Evolutionary conservation across 2,797 vertebrate species (phyloP), one percentile per base, ranked within the genome.

Genomic region (Arnoldichthys spilopterus): DNA sequence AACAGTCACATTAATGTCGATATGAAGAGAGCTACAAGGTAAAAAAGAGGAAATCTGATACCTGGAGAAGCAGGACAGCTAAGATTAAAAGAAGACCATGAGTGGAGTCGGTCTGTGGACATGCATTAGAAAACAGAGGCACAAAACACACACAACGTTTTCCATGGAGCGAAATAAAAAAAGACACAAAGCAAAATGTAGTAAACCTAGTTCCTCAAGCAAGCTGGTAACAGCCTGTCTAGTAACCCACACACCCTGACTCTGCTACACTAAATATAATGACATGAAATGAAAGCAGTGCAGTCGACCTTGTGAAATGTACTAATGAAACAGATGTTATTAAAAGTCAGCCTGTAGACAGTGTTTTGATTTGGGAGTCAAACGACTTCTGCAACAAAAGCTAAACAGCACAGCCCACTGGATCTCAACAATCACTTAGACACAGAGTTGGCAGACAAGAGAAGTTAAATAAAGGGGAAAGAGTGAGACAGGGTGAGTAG

Each of bases 41-140:
- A 28, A 40, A 56, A 26, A 76, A 22, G 6, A 64, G 24, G n/a
- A 20, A 49, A 28, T 45, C 30, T 84, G 82, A 82, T 93, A 94
- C 91, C 90, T 94, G 91, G 89, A 90, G 92, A 93, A 77, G 89
- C 47, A 82, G 91, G 85, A 82, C 89, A 93, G 86, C 89, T 91
- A 82, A 93, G 78, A 84, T 86, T 90, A 80, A 93, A 93, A 91
- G 93, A 92, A 0, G 92, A 94, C 91, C 90, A 93, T 76, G 93
- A 94, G 80, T 93, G 91, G 16, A 89, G 91, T 61, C 82, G 86
- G 81, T 90, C 94, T 94, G 80, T 85, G 61, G 77, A 11, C 84
- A 83, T 81, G 86, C 83, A 87, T 54, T 78, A 45, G 62, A 1
- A 74, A 70, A 70, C 37, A 63, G n/a, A 68, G 24, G 61, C 53